Evolutionary conservation across 2,888 invertebrate genomes (phyloP), one percentile per base, ranked within the genome.

Genomic region (Melanargia galathea): DNA sequence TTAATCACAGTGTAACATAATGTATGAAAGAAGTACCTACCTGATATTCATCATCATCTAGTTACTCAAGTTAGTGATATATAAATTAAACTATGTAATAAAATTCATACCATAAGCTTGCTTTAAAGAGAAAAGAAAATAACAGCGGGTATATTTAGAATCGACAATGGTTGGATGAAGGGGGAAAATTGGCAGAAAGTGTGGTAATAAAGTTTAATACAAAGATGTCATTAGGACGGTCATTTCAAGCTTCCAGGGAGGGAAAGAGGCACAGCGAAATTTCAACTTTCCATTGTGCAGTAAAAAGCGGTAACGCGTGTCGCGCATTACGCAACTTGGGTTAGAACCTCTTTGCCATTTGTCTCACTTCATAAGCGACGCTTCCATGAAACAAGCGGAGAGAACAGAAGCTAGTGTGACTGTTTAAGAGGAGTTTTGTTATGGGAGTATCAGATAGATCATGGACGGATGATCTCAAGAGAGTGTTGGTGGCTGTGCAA

Each of bases 221-320:
- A n/a, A 24, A 51, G 30, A 30, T 26, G 51, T 51, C 16, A 51
- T 51, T 38, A 51, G 33, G 18, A 1, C 18, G 7, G 13, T n/a
- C 13, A 22, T 35, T 8, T 20, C 22, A n/a, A 24, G 13, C 16
- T 24, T 55, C 26, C 26, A 24, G 38, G 22, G 38, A 13, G 33
- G 16, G 11, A 45, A 26, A 56, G 56, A 56, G 56, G 5, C 56
- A 30, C 43, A 40, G 26, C 40, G 18, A 18, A 26, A 43, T 26
- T 33, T 63, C 26, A 18, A 56, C 56, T 49, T 56, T 61, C 54
- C 38, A 62, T 20, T 18, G 46, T 40, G 24, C 16, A 56, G 40
- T 22, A 45, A 59, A 59, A 59, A 51, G 26, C 45, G 46, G 26
- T 45, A 43, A 43, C 51, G 43, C 60, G 51, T 60, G 55, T 13